Base-by-base conservation (phyloP, 2,888 invertebrate genomes). In the Tricholauxania praeusta region DNA sequence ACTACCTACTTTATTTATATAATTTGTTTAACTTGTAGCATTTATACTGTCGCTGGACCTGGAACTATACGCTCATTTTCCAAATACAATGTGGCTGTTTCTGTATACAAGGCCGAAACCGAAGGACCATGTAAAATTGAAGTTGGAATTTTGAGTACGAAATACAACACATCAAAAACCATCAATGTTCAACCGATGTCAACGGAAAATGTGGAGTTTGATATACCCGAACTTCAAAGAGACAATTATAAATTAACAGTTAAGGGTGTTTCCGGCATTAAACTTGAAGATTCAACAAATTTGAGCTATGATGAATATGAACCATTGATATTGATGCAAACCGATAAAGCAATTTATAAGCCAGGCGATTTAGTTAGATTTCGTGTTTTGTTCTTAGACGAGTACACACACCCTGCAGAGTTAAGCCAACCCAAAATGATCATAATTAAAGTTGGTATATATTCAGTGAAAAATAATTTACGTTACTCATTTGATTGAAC, bases 271-370 rank as follows among this genome's bases (percentile, higher is more conserved):
- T 91, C 92, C 4, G 94, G 94, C 3, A 88, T 93, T 28, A 89
- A 89, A 76, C 95, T 96, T 85, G 89, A 89, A 65, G 91, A 93
- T 78, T 90, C 92, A 15, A 92, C 92, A 6, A 89, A 90, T 12
- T 85, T 96, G 64, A 89, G 90, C 63, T 95, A 92, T 87, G 90
- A 93, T 59, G 91, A 91, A 75, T 94, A 96, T 82, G 53, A 32
- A 28, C 52, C 70, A 1, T 93, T 94, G 12, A 90, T 96, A 14
- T 94, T 96, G 82, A 91, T 97, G 76, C 96, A 97, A 86, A 95
- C 96, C 0, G 96, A 97, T 87, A 94, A 95, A 87, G 92, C 95
- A 15, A 92, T 96, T 76, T 97, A 97, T 86, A 93, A 95, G 83
- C 95, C 96, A 0, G 92, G 93, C 32, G 92, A 93, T 82, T 91